phyloP scores from a whole-genome alignment of 2,113 vertebrate genomes.

The Ictalurus punctatus region DNA sequence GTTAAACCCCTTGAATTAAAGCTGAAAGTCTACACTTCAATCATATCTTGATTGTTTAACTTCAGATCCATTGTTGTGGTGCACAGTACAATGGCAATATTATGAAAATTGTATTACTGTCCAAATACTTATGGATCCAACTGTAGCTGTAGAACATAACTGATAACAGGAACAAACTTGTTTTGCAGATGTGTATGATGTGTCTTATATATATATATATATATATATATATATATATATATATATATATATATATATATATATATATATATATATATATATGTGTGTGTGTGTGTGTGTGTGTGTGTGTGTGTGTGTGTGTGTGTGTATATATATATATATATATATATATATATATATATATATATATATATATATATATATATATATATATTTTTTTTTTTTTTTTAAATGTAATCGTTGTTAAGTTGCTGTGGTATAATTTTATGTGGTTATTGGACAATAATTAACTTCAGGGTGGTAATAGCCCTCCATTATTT shows the following conservation, averaged over 20 bases:
- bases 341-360: too few species aligned
- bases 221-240: too few species aligned
- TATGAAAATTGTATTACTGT: background rate
- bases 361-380: too few species aligned
- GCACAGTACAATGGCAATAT: background rate
- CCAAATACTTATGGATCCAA: background rate
- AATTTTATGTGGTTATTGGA: background rate
- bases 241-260: too few species aligned
- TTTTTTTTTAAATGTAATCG: background rate
- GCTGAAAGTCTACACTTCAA: background rate
- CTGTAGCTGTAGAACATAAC: background rate
- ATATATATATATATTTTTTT: too few species aligned
- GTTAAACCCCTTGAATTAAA: too few species aligned
- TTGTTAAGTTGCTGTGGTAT: background rate
- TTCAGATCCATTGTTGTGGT: background rate
- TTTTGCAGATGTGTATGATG: background rate
- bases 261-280: too few species aligned
- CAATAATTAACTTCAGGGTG: background rate
- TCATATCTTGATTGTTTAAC: background rate
- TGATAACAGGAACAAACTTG: background rate
- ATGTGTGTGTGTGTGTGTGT: too few species aligned
- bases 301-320: too few species aligned
- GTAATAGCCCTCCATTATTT: background rate
- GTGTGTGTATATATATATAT: fast-evolving
- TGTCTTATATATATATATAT: background rate